phyloP scores from a whole-genome alignment of 2,797 vertebrate species.

The Tragelaphus oryx region DNA sequence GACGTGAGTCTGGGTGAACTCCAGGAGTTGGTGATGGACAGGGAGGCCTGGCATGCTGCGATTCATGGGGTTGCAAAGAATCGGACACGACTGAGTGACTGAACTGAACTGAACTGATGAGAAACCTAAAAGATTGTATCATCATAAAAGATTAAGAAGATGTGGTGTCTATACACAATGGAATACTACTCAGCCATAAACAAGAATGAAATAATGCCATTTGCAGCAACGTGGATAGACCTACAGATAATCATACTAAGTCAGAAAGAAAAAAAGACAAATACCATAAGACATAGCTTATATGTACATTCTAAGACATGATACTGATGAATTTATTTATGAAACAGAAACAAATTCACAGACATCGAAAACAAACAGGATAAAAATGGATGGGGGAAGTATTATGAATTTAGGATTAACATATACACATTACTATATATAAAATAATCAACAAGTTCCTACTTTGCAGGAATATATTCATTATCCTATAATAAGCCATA shows the following conservation, averaged over 20 bases:
- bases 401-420: background rate
- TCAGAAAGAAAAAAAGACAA: background rate
- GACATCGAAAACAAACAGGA: background rate
- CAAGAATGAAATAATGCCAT: background rate
- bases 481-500: background rate
- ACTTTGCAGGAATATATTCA: background rate
- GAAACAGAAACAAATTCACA: background rate
- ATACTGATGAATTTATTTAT: background rate
- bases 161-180: background rate
- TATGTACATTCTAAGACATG: background rate
- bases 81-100: too few relatives aligned
- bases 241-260: background rate
- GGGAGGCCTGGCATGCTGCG: too few relatives aligned
- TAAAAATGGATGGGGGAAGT: background rate
- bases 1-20: too few relatives aligned
- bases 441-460: background rate
- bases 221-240: background rate
- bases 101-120: too few relatives aligned
- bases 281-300: background rate
- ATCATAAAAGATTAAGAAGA: background rate
- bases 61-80: too few relatives aligned
- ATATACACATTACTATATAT: background rate
- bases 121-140: background rate
- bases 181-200: background rate
- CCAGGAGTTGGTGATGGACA: too few relatives aligned